Percentiles rank a stretch among this genome's conserved stretches.
Conservation (phyloP, 30 jellyfish, hydroid and myxozoan species). For the Aurelia sp. region DNA sequence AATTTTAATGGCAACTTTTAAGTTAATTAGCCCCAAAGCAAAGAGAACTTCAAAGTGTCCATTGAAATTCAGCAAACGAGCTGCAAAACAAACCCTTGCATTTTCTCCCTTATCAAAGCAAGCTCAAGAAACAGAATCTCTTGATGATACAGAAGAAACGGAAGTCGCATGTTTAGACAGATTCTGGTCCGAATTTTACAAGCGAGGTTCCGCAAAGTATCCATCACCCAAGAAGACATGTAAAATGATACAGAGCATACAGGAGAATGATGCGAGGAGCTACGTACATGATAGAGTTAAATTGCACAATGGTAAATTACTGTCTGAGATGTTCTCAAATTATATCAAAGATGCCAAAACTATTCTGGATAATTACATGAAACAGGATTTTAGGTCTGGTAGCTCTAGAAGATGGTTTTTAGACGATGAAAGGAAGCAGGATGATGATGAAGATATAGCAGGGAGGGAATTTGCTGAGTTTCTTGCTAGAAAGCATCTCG, state of each 20-base stretch:
- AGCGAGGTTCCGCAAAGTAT: not conserved
- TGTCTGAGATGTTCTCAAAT: constrained; percentile 31
- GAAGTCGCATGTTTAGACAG: not conserved
- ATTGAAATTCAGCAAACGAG: too few relatives aligned
- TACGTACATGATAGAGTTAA: constrained; percentile 56
- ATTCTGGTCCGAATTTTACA: constrained; percentile 3
- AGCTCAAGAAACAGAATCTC: too few relatives aligned
- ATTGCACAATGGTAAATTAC: constrained; percentile 36
- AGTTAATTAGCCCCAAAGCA: too few relatives aligned
- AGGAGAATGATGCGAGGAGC: constrained; percentile 11
- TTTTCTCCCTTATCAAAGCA: too few relatives aligned
- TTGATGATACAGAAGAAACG: too few relatives aligned
- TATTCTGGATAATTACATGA: constrained; percentile 16
- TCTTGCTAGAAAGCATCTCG: not conserved
- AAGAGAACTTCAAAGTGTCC: too few relatives aligned
- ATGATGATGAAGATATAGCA: not conserved
- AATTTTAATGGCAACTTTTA: too few relatives aligned
- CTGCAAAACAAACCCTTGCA: too few relatives aligned
- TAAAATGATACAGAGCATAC: constrained; percentile 15
- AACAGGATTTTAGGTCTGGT: not conserved
- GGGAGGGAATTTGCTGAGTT: constrained; percentile 27
- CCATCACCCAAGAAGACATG: constrained; percentile 1
- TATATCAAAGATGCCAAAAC: constrained; percentile 42
- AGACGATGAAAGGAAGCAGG: constrained; percentile 18
- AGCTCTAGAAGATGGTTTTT: constrained; percentile 3